Evolutionary conservation across 2,888 invertebrate species (phyloP).

Genomic region (Andrena praecox): DNA sequence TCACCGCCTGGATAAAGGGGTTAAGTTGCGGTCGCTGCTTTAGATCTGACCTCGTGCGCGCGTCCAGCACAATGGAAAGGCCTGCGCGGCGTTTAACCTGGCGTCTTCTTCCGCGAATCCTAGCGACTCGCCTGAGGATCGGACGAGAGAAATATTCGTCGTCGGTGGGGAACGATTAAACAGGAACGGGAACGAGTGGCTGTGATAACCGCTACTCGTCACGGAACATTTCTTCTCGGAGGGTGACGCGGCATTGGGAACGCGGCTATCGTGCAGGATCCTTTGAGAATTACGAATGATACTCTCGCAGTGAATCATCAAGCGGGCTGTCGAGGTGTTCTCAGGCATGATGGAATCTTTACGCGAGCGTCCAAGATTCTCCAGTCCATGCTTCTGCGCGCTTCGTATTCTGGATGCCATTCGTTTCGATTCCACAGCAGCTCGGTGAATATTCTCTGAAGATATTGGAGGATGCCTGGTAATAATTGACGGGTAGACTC

Average conservation of each 20-base stretch:
- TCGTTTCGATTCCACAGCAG: neutral
- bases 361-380: neutral
- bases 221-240: constrained; percentile 68
- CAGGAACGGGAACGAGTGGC: constrained; percentile 66
- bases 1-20: constrained; percentile 37
- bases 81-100: constrained; percentile 37
- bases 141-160: constrained; percentile 41
- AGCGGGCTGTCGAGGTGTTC: neutral
- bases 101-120: neutral
- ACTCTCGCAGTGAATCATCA: neutral
- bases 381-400: too few species aligned
- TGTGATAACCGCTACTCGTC: constrained; percentile 70
- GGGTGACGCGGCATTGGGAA: constrained; percentile 49
- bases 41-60: constrained; percentile 38
- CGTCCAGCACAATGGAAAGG: constrained; percentile 39
- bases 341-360: neutral
- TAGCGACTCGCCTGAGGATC: constrained; percentile 2
- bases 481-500: constrained; percentile 8
- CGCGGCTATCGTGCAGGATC: constrained; percentile 49
- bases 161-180: constrained; percentile 61
- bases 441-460: neutral
- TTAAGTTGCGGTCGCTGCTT: constrained; percentile 35
- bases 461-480: neutral
- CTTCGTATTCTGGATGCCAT: neutral
- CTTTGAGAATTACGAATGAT: constrained; percentile 25